A percentile compares a stretch with the other conserved stretches of the same genome.
Conservation (phyloP, 2,888 invertebrate species). For the Tipula helvola region DNA sequence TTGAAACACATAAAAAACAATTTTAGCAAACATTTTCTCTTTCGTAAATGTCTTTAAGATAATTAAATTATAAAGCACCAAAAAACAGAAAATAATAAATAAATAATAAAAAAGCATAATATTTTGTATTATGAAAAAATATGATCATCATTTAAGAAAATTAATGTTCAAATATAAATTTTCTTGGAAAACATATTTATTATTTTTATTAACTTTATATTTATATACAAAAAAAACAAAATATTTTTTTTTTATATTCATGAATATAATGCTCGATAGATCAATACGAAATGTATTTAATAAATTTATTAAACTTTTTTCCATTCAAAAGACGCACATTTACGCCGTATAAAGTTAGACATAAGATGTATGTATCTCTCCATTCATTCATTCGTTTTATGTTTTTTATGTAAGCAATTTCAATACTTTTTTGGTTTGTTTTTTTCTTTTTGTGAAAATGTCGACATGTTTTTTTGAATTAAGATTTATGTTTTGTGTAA, state of each 20-base stretch:
- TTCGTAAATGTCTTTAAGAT: neutral
- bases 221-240: neutral
- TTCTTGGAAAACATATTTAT: neutral
- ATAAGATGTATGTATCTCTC: neutral
- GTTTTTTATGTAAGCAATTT: neutral
- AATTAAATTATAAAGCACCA: neutral
- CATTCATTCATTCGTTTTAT: neutral
- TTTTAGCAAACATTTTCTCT: neutral
- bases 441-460: neutral
- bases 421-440: neutral
- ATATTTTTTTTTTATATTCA: neutral
- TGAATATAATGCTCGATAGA: neutral
- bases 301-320: neutral
- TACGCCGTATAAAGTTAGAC: neutral
- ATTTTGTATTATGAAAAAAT: neutral
- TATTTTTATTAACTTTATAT: neutral
- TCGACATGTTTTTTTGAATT: neutral
- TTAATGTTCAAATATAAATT: neutral
- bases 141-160: neutral
- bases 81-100: neutral
- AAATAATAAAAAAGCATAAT: neutral
- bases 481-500: neutral
- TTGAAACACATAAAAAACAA: neutral
- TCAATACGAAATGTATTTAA: neutral
- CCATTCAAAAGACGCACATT: neutral